Evolutionary conservation across 2,888 invertebrate species (phyloP), one percentile per base, ranked within the genome.

Genomic region (Barypeithes pellucidus): DNA sequence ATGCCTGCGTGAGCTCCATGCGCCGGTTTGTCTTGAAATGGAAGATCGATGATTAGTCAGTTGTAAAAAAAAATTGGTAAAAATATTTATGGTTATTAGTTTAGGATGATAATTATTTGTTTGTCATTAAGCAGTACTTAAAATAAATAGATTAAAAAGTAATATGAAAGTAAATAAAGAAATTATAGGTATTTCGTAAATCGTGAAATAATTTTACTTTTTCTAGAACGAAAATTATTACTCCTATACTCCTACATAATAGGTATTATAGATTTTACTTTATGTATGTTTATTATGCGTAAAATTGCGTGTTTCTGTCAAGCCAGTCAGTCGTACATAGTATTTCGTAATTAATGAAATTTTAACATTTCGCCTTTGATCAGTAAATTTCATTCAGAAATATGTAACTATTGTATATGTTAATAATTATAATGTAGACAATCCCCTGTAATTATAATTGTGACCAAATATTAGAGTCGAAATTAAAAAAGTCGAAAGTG

Each of bases 1-100:
- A 86, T 79, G 67, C 86, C 86, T 29, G 82, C 81, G 39, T 82
- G 83, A 45, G 73, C 73, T 77, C 79, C 82, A 68, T 77, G 77
- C 57, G 79, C 78, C 74, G 75, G 77, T 70, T 79, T 78, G 59
- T 54, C 81, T 80, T 80, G 75, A 80, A 80, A 79, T 71, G 77
- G 80, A 81, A 79, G 81, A 52, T 22, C 77, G 41, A 68, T 20
- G 14, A 33, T 39, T 52, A 33, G 12, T 47, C 9, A 20, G 9
- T 47, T 33, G 14, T 24, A 2, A 3, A 16, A n/a, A n/a, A n/a
- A n/a, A n/a, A n/a, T n/a, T n/a, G n/a, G n/a, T n/a, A n/a, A n/a
- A n/a, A n/a, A n/a, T n/a, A n/a, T n/a, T n/a, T n/a, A n/a, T n/a
- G n/a, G n/a, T n/a, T n/a, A n/a, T n/a, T n/a, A n/a, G n/a, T n/a